Percentiles rank a stretch among this genome's conserved stretches.
These are phyloP conservation scores for Sminthopsis crassicaudata DNA, from an alignment of 2,113 vertebrate genomes.

Conservation along the genomic window DNA sequence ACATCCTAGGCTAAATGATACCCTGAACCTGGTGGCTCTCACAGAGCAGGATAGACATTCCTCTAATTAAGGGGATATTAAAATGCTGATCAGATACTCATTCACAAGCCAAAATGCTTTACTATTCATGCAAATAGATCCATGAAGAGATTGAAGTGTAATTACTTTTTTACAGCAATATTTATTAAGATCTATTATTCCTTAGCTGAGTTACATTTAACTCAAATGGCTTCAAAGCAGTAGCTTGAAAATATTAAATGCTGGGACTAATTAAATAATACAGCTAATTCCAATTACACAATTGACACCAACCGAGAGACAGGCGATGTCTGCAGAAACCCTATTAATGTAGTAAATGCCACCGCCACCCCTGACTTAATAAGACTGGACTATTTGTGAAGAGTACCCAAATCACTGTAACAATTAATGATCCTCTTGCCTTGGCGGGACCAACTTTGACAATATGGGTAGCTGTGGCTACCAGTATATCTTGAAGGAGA, in stretches of 20 bases:
- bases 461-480: neutral
- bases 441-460: constrained; percentile 13
- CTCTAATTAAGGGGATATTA: neutral
- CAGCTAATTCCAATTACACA: constrained; percentile 7
- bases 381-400: neutral
- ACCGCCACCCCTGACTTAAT: accelerated
- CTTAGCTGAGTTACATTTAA: constrained; percentile 39
- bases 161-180: neutral
- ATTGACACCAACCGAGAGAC: neutral
- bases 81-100: neutral
- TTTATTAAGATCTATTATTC: constrained; percentile 61
- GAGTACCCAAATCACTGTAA: neutral
- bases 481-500: neutral
- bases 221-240: constrained; percentile 35
- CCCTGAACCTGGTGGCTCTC: constrained; percentile 14
- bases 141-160: neutral
- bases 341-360: neutral
- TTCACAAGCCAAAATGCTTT: neutral
- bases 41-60: constrained; percentile 33
- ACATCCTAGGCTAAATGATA: neutral
- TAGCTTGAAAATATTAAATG: constrained; percentile 9
- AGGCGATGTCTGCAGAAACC: neutral
- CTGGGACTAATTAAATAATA: constrained; percentile 30
- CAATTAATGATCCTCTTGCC: neutral
- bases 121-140: neutral